Base-by-base conservation (phyloP, 37 sponge, comb jelly and placozoan genomes). In the Agelas oroides region DNA sequence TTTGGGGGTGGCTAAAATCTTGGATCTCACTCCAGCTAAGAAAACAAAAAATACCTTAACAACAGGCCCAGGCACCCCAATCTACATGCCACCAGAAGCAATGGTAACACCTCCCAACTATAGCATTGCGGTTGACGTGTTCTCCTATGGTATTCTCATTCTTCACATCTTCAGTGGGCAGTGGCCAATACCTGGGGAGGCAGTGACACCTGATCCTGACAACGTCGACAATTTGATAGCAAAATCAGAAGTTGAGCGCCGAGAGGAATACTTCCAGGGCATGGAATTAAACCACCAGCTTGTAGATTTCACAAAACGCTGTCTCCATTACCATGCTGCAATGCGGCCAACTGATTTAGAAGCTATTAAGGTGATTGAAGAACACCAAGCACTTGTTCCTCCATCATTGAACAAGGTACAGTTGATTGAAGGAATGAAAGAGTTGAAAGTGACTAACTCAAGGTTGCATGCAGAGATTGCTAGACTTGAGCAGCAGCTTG, bases 1-100 rank as follows among this genome's bases (percentile, higher is more conserved):
- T 37, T 61, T 83, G 23, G 75, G 74, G 0, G n/a, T 62, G 5
- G 70, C 75, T 0, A 73, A 74, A 37, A 35, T 83, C 19, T 16
- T 59, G 32, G 35, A 70, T 54, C 37, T 69, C 35, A 36, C 70
- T 21, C 71, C 82, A 52, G 71, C 32, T 24, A 15, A 40, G 55
- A 36, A 30, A 52, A 25, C 25, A 14, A 35, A 20, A 23, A 54
- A 69, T 21, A 57, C 54, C 28, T 20, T 72, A 35, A 73, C 84
- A 32, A 36, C 67, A 23, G 24, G 61, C 11, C 84, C 84, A 59
- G 84, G 84, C 37, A 37, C n/a, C 15, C 33, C 35, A 37, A 16
- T 24, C 28, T 83, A 83, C 84, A 73, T 83, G 84, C 84, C 84
- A 31, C 84, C 84, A 39, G 84, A 83, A 61, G 41, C 54, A 24